These are phyloP conservation scores for Sweltsa coloradensis DNA, from an alignment of 1,140 invertebrate genomes.

Conservation along the genomic window DNA sequence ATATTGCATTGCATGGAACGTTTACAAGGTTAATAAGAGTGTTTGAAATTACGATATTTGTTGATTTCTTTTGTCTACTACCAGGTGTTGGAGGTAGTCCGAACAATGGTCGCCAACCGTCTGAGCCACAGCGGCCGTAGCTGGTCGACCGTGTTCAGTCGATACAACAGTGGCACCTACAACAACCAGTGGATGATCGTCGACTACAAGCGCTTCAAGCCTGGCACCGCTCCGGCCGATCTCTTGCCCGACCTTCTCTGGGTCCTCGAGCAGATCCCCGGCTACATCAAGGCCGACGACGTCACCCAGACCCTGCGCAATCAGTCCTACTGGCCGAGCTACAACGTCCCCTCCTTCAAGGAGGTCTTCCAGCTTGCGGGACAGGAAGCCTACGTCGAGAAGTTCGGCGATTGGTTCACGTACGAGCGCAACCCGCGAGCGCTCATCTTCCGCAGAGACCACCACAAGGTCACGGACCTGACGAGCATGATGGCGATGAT, in stretches of 20 bases:
- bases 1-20: no score
- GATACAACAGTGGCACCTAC: slow-evolving; percentile 67
- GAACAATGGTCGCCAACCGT: slow-evolving; percentile 57
- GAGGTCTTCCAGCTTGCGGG: slow-evolving; percentile 53
- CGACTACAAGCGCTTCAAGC: slow-evolving; percentile 48
- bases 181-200: slow-evolving; percentile 73
- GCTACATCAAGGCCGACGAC: slow-evolving; percentile 30
- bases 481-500: slow-evolving; percentile 44
- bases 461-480: slow-evolving; percentile 39
- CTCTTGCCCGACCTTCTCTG: slow-evolving; percentile 36
- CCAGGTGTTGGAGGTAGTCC: slow-evolving; percentile 45
- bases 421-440: slow-evolving; percentile 50
- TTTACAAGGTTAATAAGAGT: no score
- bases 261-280: slow-evolving; percentile 54
- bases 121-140: slow-evolving; percentile 41
- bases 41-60: no score
- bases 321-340: slow-evolving; percentile 56
- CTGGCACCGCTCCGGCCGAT: slow-evolving; percentile 21
- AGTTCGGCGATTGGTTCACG: slow-evolving; percentile 59
- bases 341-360: slow-evolving; percentile 57
- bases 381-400: slow-evolving; percentile 36
- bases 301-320: slow-evolving; percentile 40
- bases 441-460: slow-evolving; percentile 48
- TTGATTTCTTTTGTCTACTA: slow-evolving; percentile 7
- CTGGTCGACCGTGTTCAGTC: slow-evolving; percentile 41